These are phyloP conservation scores for Parnassius apollo DNA, from an alignment of 2,888 invertebrate genomes.

Conservation along the genomic window DNA sequence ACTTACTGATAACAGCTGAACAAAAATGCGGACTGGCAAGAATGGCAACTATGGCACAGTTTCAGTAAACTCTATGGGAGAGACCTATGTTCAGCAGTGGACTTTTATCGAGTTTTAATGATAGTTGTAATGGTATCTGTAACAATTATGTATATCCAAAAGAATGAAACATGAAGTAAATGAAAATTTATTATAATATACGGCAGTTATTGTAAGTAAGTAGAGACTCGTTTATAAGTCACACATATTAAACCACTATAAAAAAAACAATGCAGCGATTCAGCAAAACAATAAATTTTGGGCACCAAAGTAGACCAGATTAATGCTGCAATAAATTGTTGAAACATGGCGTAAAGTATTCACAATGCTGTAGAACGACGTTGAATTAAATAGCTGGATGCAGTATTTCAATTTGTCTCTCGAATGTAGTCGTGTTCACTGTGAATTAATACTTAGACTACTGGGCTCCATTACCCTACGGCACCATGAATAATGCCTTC, in stretches of 20 bases:
- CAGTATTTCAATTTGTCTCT: slow-evolving; percentile 26
- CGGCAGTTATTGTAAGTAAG: too few relatives aligned
- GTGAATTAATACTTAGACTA: slow-evolving; percentile 21
- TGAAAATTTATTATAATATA: too few relatives aligned
- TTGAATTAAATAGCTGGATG: slow-evolving; percentile 20
- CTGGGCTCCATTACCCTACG: slow-evolving; percentile 23
- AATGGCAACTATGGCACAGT: too few relatives aligned
- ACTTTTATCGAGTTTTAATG: too few relatives aligned
- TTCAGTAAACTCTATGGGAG: too few relatives aligned
- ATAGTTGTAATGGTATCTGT: too few relatives aligned
- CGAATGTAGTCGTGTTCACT: slow-evolving; percentile 11
- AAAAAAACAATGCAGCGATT: slow-evolving; percentile 1
- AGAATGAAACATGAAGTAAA: too few relatives aligned
- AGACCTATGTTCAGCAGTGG: too few relatives aligned
- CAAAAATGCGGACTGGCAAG: too few relatives aligned
- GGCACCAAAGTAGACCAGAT: slow-evolving; percentile 13
- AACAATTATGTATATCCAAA: too few relatives aligned
- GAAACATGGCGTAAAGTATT: slow-evolving; percentile 15
- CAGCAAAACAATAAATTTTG: slow-evolving; percentile 17
- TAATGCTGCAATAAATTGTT: slow-evolving; percentile 22
- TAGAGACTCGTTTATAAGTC: neutral
- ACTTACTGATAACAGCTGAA: too few relatives aligned
- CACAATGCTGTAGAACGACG: slow-evolving; percentile 11
- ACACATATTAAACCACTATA: neutral
- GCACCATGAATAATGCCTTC: slow-evolving; percentile 18